Conservation (phyloP, 2,113 vertebrate species). For the Pampusana beccarii region DNA sequence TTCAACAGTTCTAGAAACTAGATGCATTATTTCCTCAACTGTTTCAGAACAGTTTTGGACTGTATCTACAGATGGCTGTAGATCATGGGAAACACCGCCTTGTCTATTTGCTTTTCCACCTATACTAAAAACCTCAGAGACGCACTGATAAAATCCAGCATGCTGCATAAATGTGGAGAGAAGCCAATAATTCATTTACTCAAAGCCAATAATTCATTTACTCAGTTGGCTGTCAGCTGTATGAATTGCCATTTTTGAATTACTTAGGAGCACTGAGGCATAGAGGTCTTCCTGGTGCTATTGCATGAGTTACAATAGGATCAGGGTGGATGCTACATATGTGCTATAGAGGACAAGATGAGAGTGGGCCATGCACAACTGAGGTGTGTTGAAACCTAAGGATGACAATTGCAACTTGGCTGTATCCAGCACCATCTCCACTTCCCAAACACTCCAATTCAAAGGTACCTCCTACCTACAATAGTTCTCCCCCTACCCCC, state of each 20-base stretch:
- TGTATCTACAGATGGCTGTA: neutral
- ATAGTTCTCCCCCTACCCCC: neutral
- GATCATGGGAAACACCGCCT: neutral
- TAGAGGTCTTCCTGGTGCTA: conserved; percentile 24
- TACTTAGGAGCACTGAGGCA: conserved; percentile 20
- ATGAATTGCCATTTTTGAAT: neutral
- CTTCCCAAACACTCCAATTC: neutral
- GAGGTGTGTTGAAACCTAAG: neutral
- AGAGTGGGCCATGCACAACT: neutral
- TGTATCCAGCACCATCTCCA: neutral
- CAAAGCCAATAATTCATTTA: neutral
- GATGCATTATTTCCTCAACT: neutral
- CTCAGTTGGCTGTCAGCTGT: neutral
- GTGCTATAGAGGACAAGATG: neutral
- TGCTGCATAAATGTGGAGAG: neutral
- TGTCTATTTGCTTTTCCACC: neutral
- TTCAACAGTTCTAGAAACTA: neutral
- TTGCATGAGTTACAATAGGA: neutral
- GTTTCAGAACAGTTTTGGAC: neutral
- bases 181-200: neutral
- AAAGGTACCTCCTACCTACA: neutral
- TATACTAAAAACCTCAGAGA: neutral
- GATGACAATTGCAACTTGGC: neutral
- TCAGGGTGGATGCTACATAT: neutral
- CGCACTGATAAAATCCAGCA: neutral